Conservation (phyloP, 2,888 invertebrate genomes). For the Camptogramma bilineatum region DNA sequence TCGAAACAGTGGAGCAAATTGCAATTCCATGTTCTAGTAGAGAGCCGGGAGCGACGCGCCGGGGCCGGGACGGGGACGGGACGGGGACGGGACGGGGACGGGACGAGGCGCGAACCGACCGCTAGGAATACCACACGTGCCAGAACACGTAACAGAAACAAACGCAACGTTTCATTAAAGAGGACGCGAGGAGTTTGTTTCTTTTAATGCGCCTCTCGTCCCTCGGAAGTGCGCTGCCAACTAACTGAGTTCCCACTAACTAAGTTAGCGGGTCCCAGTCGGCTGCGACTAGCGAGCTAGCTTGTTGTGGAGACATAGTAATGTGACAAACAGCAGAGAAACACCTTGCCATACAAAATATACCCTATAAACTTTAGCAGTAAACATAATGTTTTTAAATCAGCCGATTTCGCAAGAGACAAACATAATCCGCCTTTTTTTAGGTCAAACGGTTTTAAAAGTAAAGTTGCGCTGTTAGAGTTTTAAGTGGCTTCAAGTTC, state of each 20-base stretch:
- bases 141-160: not conserved
- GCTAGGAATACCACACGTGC: not conserved
- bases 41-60: too few relatives aligned
- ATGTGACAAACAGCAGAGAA: not conserved
- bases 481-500: constrained; percentile 67
- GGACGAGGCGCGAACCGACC: not conserved
- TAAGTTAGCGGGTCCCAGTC: constrained; percentile 17
- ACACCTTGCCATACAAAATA: too few relatives aligned
- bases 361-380: not conserved
- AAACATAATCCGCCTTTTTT: constrained; percentile 43
- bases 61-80: not conserved
- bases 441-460: constrained; percentile 63
- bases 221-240: not conserved
- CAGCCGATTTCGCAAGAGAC: constrained; percentile 10
- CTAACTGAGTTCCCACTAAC: constrained; percentile 14
- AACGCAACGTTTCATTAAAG: constrained; percentile 14
- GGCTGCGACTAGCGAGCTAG: not conserved
- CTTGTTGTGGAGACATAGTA: not conserved
- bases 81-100: not conserved
- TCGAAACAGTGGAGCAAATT: not conserved
- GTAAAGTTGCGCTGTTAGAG: constrained; percentile 60
- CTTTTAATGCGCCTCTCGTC: constrained; percentile 18
- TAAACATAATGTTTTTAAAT: not conserved
- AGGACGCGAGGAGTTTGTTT: constrained; percentile 23
- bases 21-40: constrained; percentile 1